phyloP scores from a whole-genome alignment of 1,140 invertebrate genomes.

The Solenopsis fugax region DNA sequence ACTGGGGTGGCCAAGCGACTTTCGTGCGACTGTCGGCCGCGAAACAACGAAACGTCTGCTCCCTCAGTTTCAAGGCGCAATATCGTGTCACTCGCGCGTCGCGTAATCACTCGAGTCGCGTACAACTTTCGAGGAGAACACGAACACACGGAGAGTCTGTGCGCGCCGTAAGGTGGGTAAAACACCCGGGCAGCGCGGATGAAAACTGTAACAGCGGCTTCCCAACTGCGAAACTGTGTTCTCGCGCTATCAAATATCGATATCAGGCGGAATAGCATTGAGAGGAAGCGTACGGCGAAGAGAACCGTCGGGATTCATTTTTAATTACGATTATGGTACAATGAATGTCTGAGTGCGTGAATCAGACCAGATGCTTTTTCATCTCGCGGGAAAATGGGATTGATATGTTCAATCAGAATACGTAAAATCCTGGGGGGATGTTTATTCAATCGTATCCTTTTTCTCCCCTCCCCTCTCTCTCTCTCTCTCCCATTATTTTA shows the following conservation, averaged over 20 bases:
- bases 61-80: not conserved
- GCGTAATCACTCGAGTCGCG: not conserved
- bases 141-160: not conserved
- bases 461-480: not conserved
- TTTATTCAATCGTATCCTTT: not conserved
- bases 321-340: constrained; percentile 6
- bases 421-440: not conserved
- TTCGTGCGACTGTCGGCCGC: constrained; percentile 7
- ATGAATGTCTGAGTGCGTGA: not conserved
- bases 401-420: not conserved
- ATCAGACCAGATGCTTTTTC: not conserved
- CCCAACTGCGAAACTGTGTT: not conserved
- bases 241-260: constrained; percentile 31
- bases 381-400: not conserved
- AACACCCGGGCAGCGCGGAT: not conserved
- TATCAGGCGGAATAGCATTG: not conserved
- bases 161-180: not conserved
- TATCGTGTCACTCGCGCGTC: not conserved
- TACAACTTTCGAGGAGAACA: not conserved
- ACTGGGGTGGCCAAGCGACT: not conserved
- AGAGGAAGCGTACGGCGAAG: not conserved
- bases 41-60: constrained; percentile 3
- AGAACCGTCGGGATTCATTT: not conserved
- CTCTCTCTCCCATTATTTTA: not conserved
- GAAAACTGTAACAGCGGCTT: not conserved